Evolutionary conservation across 2,888 invertebrate genomes (phyloP).

Genomic region (Euspilapteryx auroguttella): DNA sequence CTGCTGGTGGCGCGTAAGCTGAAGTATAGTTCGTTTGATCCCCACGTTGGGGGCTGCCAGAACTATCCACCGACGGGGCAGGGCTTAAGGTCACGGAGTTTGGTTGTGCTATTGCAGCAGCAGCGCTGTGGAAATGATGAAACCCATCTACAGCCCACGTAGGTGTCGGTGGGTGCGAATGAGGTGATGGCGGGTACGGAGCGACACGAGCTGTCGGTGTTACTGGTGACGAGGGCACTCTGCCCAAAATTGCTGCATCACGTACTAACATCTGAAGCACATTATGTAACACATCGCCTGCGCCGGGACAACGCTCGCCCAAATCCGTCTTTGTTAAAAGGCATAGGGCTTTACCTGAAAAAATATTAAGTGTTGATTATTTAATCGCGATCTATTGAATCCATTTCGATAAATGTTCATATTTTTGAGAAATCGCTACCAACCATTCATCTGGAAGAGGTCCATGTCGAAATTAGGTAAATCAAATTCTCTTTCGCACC

Average conservation of each 20-base stretch:
- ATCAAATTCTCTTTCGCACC: conserved; percentile 92
- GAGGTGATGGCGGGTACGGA: conserved; percentile 75
- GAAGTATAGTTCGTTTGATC: conserved; percentile 49
- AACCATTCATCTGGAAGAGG: conserved; percentile 94
- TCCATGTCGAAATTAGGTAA: conserved; percentile 90
- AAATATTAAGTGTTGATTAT: conserved; percentile 6
- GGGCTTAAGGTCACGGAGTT: conserved; percentile 91
- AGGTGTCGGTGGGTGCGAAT: conserved; percentile 80
- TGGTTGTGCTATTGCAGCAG: conserved; percentile 62
- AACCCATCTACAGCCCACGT: conserved; percentile 69
- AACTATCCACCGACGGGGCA: conserved; percentile 86
- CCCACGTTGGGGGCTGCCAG: conserved; percentile 80
- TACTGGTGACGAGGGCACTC: conserved; percentile 79
- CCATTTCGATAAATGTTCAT: no score
- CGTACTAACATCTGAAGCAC: conserved; percentile 85
- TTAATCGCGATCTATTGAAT: no score
- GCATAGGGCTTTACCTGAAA: conserved; percentile 85
- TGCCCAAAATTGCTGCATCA: conserved; percentile 76
- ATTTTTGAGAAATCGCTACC: conserved; percentile 15
- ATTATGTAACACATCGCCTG: conserved; percentile 93
- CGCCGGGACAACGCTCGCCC: conserved; percentile 88
- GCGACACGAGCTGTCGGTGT: conserved; percentile 77
- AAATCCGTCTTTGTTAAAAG: conserved; percentile 87
- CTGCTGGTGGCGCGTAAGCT: conserved; percentile 36
- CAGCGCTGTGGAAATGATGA: conserved; percentile 70